Evolutionary conservation across 1,140 invertebrate species (phyloP), one percentile per base, ranked within the genome.

Genomic region (Belonocnema kinseyi): DNA sequence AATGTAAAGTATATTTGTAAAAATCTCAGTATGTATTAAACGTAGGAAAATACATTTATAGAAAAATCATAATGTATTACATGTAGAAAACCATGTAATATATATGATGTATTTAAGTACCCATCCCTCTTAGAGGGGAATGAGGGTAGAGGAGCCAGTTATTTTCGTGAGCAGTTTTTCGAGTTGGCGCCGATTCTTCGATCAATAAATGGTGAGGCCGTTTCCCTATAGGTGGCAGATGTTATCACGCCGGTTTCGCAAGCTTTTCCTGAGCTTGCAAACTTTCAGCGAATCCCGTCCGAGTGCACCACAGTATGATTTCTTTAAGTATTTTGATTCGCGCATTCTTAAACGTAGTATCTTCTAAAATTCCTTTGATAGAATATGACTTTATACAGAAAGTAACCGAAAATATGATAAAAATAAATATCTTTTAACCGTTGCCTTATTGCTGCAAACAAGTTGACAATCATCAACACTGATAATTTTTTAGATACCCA

Each of bases 101-200:
- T 33, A 33, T 4, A 33, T 33, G 26, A 33, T 33, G 26, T 33
- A 33, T 33, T 33, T 33, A 33, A 3, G 26, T 5, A 33, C 26
- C 5, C 26, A 33, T 33, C 5, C 26, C 26, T 33, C 0, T 5
- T 5, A 3, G 58, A 72, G 50, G 8, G 51, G 51, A 40, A 52
- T 17, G 56, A 50, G 70, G 17, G 16, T 21, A n/a, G 75, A 75
- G 46, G 74, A 77, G 73, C 72, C 72, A 58, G 54, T 79, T 84
- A 79, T 80, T 82, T 80, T 75, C 46, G 73, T 50, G 75, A 73
- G 72, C 40, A 74, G 66, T 85, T 81, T 80, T 85, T 84, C 74
- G 73, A 83, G 76, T 86, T 86, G 86, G 86, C 89, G 88, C 88
- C 86, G 82, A 85, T 89, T 86, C 84, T 85, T 82, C 85, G 88